Evolutionary conservation across 1,140 invertebrate species (phyloP), one percentile per base, ranked within the genome.

Genomic region (Chlorops oryzae): DNA sequence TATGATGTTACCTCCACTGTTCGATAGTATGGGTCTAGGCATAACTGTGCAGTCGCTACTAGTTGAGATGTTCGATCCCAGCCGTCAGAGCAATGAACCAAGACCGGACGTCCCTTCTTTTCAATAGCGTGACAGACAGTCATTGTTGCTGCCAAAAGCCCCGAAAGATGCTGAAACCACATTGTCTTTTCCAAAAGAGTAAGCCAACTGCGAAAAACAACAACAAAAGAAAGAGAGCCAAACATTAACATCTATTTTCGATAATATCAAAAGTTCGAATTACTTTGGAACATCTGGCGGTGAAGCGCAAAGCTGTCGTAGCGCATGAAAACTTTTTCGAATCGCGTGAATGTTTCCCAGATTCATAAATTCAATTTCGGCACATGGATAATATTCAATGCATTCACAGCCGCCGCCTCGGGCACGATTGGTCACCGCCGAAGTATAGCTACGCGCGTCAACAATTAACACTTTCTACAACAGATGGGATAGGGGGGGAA

Each of bases 21-120:
- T 54, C 94, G 76, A 73, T 97, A 97, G 74, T 86, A 91, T 7
- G 92, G 90, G 78, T 98, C 94, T 15, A 97, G 76, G 59, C 96
- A 75, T n/a, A 98, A 77, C 73, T 96, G 85, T 15, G 91, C 88
- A 32, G 95, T 78, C 10, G 92, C 85, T 3, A 92, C 88, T 55
- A 96, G 91, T 75, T 97, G 93, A 6, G 94, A 90, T 35, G 94
- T 97, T 54, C 94, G 80, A 75, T 97, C 94, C 94, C 94, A 98
- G 6, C 94, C 94, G 76, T 98, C 94, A 3, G 90, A 93, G 73
- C 94, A 98, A 71, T 98, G 94, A 1, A 97, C 92, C 43, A 97
- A 76, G 28, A 94, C 92, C 21, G 95, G 92, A 24, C 92, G 81
- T 50, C 85, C 90, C 50, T 93, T 87, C 24, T 81, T 78, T 55